These are phyloP conservation scores for Alcedo quadribrachys DNA, from an alignment of 2,797 vertebrate species.

Conservation along the genomic window DNA sequence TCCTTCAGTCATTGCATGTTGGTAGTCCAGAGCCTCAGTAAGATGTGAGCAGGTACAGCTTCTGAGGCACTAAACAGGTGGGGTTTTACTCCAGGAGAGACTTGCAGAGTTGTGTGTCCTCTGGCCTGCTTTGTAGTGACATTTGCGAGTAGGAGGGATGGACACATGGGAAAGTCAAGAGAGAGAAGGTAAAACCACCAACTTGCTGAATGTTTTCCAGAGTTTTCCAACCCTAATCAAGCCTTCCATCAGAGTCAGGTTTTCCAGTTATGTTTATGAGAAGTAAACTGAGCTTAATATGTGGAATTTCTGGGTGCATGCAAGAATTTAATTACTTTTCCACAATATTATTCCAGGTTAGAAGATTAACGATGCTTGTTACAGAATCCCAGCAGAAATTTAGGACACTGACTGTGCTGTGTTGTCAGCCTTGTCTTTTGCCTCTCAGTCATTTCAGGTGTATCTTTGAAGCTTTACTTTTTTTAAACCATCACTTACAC, in stretches of 20 bases:
- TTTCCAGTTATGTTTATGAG: neutral
- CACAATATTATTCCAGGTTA: neutral
- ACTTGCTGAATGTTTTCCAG: neutral
- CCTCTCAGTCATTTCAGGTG: neutral
- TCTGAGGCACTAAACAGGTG: neutral
- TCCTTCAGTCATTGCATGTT: fast-evolving
- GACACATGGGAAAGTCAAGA: neutral
- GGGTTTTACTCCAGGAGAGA: neutral
- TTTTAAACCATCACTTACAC: neutral
- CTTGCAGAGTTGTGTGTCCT: neutral
- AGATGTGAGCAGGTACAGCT: neutral
- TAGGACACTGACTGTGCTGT: neutral
- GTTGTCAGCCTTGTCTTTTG: neutral
- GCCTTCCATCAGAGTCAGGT: neutral
- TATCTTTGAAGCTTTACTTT: neutral
- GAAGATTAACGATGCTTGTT: neutral
- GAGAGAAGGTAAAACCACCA: neutral
- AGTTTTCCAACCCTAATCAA: neutral
- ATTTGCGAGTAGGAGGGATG: neutral
- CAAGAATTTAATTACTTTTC: neutral
- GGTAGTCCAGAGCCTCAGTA: neutral
- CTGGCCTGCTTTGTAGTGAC: neutral
- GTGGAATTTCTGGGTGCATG: neutral
- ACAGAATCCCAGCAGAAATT: neutral
- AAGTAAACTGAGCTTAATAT: neutral